Conservation (phyloP, 2,797 vertebrate genomes). For the Myotis daubentonii region DNA sequence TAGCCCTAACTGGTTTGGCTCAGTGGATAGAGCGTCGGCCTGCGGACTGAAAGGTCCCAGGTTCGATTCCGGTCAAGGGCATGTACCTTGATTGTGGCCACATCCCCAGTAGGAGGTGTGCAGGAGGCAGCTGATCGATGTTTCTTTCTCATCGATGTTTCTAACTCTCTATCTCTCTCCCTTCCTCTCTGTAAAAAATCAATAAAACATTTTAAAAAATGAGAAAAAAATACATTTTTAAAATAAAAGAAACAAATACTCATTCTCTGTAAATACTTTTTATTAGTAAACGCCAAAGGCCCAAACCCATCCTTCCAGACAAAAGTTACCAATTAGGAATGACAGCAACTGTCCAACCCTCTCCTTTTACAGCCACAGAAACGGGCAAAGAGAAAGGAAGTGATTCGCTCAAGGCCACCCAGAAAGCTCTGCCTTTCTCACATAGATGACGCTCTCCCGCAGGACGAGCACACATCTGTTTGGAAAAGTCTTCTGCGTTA, state of each 20-base stretch:
- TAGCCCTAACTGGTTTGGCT: too few species aligned
- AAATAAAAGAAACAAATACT: not conserved
- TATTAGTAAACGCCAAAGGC: slow-evolving; percentile 37
- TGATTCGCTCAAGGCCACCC: not conserved
- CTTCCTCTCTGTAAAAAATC: too few species aligned
- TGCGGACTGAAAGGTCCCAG: too few species aligned
- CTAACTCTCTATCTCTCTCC: too few species aligned
- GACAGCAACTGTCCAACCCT: not conserved
- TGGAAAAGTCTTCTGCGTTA: not conserved
- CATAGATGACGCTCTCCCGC: not conserved
- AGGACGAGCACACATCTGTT: not conserved
- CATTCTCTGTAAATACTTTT: slow-evolving; percentile 31
- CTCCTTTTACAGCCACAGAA: not conserved
- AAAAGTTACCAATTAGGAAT: not conserved
- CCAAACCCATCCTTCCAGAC: not conserved
- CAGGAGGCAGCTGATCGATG: too few species aligned
- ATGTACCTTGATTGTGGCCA: too few species aligned
- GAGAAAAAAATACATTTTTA: too few species aligned
- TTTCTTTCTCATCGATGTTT: too few species aligned
- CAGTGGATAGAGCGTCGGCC: too few species aligned
- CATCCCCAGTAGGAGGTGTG: too few species aligned
- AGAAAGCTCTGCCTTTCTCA: not conserved
- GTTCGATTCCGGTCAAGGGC: too few species aligned
- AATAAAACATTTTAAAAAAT: too few species aligned
- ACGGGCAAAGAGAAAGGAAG: not conserved